These are phyloP conservation scores for Luscinia luscinia DNA, from an alignment of 2,797 vertebrate species.

Conservation along the genomic window DNA sequence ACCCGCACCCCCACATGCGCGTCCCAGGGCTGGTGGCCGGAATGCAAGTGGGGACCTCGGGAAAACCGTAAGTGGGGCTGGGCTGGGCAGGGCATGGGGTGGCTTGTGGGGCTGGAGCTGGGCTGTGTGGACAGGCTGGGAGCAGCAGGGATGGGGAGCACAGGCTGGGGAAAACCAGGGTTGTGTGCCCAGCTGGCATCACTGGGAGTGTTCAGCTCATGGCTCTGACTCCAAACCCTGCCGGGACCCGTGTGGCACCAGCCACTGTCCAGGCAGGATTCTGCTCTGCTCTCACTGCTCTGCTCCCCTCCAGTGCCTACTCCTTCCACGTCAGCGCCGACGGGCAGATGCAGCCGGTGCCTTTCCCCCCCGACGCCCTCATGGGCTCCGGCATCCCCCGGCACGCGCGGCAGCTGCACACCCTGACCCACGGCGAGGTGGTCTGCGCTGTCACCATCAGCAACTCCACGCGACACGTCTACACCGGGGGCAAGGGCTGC, in stretches of 20 bases:
- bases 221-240: neutral
- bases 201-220: neutral
- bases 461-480: conserved; percentile 81
- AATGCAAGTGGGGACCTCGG: conserved; percentile 79
- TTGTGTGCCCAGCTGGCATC: neutral
- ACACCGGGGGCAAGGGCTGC: conserved; percentile 86
- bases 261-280: conserved; percentile 10
- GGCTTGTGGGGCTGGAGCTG: neutral
- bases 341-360: neutral
- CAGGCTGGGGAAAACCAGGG: fast-evolving
- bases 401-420: conserved; percentile 82
- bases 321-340: no score
- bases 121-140: fast-evolving
- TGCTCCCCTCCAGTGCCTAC: no score
- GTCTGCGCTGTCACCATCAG: conserved; percentile 87
- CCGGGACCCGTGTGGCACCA: conserved; percentile 76
- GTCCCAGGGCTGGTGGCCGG: conserved; percentile 81
- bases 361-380: no score
- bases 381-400: conserved; percentile 76
- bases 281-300: no score
- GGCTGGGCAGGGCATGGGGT: fast-evolving
- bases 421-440: conserved; percentile 82
- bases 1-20: conserved; percentile 81
- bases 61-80: conserved; percentile 75
- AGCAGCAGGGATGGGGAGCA: neutral